phyloP scores from a whole-genome alignment of 2,888 invertebrate genomes.

The Ochropacha duplaris region DNA sequence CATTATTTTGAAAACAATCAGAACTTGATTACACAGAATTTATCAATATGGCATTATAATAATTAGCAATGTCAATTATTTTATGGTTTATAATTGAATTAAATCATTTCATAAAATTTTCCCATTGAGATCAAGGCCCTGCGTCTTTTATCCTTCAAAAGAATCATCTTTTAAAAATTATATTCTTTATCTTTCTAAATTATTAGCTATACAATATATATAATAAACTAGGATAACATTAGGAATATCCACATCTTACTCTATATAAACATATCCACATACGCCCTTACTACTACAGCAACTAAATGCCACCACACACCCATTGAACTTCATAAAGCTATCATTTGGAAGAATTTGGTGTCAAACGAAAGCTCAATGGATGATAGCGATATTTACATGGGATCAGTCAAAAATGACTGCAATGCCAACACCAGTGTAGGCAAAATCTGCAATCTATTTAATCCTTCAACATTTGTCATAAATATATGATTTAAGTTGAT shows the following conservation, averaged over 20 bases:
- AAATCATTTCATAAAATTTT: slow-evolving; percentile 59
- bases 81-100: slow-evolving; percentile 47
- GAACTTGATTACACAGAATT: slow-evolving; percentile 24
- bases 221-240: slow-evolving; percentile 72
- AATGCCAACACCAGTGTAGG: slow-evolving; percentile 43
- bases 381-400: slow-evolving; percentile 71
- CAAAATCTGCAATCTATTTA: slow-evolving; percentile 41
- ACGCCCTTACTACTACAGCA: slow-evolving; percentile 71
- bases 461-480: slow-evolving; percentile 47
- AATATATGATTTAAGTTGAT: slow-evolving; percentile 53
- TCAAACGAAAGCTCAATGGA: slow-evolving; percentile 63
- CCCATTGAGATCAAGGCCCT: slow-evolving; percentile 73
- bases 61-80: slow-evolving; percentile 50
- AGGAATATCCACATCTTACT: slow-evolving; percentile 80
- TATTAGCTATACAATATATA: slow-evolving; percentile 73
- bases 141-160: slow-evolving; percentile 60
- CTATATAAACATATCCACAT: slow-evolving; percentile 80
- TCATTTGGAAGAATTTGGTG: slow-evolving; percentile 78
- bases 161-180: slow-evolving; percentile 60
- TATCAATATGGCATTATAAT: slow-evolving; percentile 44
- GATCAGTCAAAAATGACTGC: slow-evolving; percentile 66
- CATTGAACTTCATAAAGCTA: slow-evolving; percentile 70
- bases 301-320: slow-evolving; percentile 74
- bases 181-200: slow-evolving; percentile 59
- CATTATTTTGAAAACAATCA: background rate